These are phyloP conservation scores for Dicentrarchus labrax DNA, from an alignment of 2,113 vertebrate species.

Conservation along the genomic window DNA sequence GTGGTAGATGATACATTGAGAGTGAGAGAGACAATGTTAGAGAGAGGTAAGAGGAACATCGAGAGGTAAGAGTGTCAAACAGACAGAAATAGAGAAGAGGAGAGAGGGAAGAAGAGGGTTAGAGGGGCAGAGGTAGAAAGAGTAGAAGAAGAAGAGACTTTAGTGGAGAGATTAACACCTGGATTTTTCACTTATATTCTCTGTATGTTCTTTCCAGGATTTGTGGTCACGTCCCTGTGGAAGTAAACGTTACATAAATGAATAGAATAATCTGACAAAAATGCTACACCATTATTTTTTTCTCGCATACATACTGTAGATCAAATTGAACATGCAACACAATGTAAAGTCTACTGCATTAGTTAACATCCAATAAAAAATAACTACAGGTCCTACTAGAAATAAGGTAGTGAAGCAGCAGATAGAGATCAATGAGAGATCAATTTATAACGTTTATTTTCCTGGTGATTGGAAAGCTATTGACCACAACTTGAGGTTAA, in stretches of 20 bases:
- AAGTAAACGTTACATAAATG: neutral
- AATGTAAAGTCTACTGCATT: neutral
- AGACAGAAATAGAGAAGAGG: neutral
- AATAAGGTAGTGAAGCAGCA: neutral
- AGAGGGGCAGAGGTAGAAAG: neutral
- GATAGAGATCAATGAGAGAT: neutral
- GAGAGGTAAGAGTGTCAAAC: neutral
- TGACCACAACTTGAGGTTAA: conserved; percentile 15
- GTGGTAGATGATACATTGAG: neutral
- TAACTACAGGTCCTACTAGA: too few relatives aligned
- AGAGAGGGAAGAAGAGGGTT: neutral
- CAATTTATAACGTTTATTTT: conserved; percentile 1
- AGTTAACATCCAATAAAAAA: neutral
- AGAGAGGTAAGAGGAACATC: neutral
- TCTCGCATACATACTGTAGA: neutral
- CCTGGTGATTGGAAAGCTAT: neutral
- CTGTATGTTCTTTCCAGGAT: neutral
- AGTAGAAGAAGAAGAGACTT: neutral
- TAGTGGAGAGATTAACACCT: neutral
- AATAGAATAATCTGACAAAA: neutral
- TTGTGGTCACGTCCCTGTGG: neutral
- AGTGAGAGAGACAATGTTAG: conserved; percentile 7
- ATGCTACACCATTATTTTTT: neutral
- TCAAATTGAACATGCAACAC: conserved; percentile 1
- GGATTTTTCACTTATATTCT: neutral